phyloP scores from a whole-genome alignment of 1,140 invertebrate species.

The Pseudoatta argentina region DNA sequence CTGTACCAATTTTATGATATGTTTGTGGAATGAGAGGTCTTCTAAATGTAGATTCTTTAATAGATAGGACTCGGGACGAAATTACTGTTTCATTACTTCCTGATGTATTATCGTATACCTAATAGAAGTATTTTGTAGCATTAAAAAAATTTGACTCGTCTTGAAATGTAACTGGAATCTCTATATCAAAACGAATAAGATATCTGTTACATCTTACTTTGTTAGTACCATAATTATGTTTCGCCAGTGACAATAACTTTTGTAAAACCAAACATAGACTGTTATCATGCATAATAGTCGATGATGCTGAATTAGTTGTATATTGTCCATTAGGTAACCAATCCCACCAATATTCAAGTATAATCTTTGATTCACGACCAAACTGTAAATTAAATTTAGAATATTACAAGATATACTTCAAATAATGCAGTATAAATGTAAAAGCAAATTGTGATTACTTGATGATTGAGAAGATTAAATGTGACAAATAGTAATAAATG shows the following conservation, averaged over 20 bases:
- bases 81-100: constrained; percentile 85
- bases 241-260: constrained; percentile 89
- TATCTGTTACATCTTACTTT: constrained; percentile 77
- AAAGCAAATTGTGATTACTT: background rate
- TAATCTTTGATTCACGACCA: constrained; percentile 92
- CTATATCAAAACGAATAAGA: background rate
- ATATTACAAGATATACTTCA: constrained; percentile 59
- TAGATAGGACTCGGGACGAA: constrained; percentile 82
- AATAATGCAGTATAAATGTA: constrained; percentile 8
- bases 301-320: constrained; percentile 67
- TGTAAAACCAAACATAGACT: constrained; percentile 85
- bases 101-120: constrained; percentile 83
- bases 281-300: constrained; percentile 73
- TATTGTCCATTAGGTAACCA: constrained; percentile 78
- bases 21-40: constrained; percentile 84
- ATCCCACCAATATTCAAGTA: constrained; percentile 95
- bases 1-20: constrained; percentile 82
- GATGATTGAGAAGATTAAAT: too few relatives aligned
- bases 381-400: constrained; percentile 86
- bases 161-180: background rate
- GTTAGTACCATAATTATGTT: constrained; percentile 84
- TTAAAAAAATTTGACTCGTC: background rate
- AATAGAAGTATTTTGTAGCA: constrained; percentile 20
- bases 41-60: constrained; percentile 84
- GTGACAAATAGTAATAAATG: background rate